Base-by-base conservation (phyloP, 2,797 vertebrate species). In the Hybognathus amarus region DNA sequence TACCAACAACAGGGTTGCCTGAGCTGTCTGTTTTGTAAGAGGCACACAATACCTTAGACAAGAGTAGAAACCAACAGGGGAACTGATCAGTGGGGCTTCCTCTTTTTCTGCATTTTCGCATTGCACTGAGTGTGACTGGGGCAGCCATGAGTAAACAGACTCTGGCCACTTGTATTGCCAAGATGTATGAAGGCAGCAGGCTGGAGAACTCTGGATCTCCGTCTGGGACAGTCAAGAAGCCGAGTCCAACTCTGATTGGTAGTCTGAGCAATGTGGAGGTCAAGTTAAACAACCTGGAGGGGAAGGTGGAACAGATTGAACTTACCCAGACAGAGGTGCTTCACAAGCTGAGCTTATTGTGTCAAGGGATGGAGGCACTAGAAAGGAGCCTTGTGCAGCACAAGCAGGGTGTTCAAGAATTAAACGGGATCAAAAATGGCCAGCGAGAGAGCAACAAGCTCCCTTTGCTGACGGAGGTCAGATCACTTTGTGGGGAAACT, bases 301-400 rank as follows among this genome's bases (percentile, higher is more conserved):
- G 94, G 70, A 96, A 95, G 88, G 90, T 97, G 59, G 96, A 97
- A 88, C 93, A 90, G 81, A 90, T 97, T 30, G 82, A 94, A 66
- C 88, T 89, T 69, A 93, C 94, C 80, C 96, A 97, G 77, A 93
- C 93, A 81, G 93, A 95, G 30, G 87, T 96, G 71, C 90, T 93
- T 15, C 93, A 91, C 86, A 95, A 93, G 74, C 90, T 97, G 84
- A 95, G 95, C 52, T 77, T 1, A 1, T 79, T 96, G 67, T 91
- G 90, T 87, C 92, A 78, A 56, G 93, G 93, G 56, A 83, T 96
- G 85, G 93, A 91, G 30, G 87, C 89, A 76, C 87, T 95, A 82
- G 94, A 94, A 87, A 93, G 87, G 86, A 94, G 90, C 73, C 88
- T 96, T 42, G 90, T 73, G 70, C 89, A 87, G 61, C 85, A 95